Evolutionary conservation across 2,113 vertebrate genomes (phyloP), one percentile per base, ranked within the genome.

Genomic region (Bambusicola thoracicus): DNA sequence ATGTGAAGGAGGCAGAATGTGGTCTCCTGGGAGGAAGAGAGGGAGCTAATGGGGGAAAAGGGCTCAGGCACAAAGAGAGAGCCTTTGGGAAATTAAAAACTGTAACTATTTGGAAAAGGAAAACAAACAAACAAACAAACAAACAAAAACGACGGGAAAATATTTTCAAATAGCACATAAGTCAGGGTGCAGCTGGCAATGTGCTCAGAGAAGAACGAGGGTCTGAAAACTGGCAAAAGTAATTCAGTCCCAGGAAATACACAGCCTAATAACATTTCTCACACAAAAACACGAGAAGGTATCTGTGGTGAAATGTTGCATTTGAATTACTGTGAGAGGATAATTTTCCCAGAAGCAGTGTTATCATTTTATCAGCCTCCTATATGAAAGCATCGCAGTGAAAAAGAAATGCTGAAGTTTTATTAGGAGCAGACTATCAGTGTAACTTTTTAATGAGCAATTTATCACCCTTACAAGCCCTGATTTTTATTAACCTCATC

Each of bases 391-490:
- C 29, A 70, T 38, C 68, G 46, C 18, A 65, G 40, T 21, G 53
- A 24, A 82, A 69, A 29, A 77, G 75, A 93, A 87, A 30, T 46
- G 41, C 29, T 74, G 3, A 91, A 78, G 41, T 87, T 74, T 85
- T 82, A 61, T 58, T 62, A 89, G 81, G n/a, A 66, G 29, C n/a
- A 55, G 63, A 41, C 65, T 83, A 81, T 24, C 75, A 49, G 12
- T n/a, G 44, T 63, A 81, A 94, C 82, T 85, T 93, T 90, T 83
- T 88, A 88, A 91, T 87, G 61, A 93, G 76, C 19, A 90, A 90
- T 96, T 93, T 93, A 83, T 95, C 85, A 90, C 7, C 17, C 82
- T 88, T 77, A 58, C 0, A 0, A 81, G 36, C 11, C 20, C 38
- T 10, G 21, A 48, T 76, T 87, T 91, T 82, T 74, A 85, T 85